phyloP scores from a whole-genome alignment of 2,113 vertebrate genomes.

The Centrocercus urophasianus region DNA sequence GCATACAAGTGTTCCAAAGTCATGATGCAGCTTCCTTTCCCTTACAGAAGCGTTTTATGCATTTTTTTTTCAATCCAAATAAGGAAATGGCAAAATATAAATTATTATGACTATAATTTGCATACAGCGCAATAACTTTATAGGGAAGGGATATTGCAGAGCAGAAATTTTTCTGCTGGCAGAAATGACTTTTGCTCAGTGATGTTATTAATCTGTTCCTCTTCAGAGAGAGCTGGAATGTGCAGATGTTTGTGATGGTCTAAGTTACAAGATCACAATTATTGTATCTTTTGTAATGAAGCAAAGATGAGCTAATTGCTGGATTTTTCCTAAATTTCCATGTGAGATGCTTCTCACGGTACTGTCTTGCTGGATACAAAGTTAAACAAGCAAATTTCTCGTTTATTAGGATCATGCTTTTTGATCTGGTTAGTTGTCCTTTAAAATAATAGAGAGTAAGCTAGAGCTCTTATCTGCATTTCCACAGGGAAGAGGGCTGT shows the following conservation, averaged over 20 bases:
- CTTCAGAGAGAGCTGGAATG: not conserved
- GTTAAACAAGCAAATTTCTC: not conserved
- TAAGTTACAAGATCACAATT: not conserved
- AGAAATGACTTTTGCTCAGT: not conserved
- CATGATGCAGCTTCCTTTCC: not conserved
- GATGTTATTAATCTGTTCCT: not conserved
- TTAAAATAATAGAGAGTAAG: conserved; percentile 29
- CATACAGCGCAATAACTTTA: not conserved
- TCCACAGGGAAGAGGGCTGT: conserved; percentile 9
- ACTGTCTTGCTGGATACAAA: not conserved
- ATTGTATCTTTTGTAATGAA: not conserved
- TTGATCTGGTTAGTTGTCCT: not conserved
- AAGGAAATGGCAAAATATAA: not conserved
- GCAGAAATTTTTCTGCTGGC: not conserved
- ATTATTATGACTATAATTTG: not conserved
- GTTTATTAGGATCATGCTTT: not conserved
- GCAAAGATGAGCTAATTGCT: not conserved
- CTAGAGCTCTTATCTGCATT: conserved; percentile 29
- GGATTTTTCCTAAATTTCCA: not conserved
- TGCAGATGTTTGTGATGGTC: not conserved
- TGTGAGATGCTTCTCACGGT: not conserved
- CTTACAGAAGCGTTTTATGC: not conserved
- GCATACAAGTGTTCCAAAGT: fast-evolving
- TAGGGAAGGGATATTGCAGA: not conserved
- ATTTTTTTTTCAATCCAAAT: not conserved